These are phyloP conservation scores for Pandemis cinnamomeana DNA, from an alignment of 2,888 invertebrate species.

Conservation along the genomic window DNA sequence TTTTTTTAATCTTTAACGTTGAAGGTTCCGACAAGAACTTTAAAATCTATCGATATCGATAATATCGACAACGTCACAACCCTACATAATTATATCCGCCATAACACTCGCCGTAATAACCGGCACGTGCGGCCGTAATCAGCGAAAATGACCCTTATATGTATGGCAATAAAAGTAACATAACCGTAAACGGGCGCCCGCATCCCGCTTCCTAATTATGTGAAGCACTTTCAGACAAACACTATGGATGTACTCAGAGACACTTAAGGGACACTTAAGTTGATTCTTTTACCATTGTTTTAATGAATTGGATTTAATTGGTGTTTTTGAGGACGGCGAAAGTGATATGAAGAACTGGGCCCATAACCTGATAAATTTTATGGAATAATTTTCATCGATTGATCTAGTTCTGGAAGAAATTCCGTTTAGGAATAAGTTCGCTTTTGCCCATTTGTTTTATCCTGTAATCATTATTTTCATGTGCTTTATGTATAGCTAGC, in stretches of 20 bases:
- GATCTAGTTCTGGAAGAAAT: background rate
- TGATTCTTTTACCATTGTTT: background rate
- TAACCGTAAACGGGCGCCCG: slow-evolving; percentile 32
- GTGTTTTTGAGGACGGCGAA: background rate
- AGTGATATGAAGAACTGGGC: background rate
- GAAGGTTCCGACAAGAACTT: no score
- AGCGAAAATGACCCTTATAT: slow-evolving; percentile 40
- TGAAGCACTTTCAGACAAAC: slow-evolving; percentile 35
- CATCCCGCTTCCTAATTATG: slow-evolving; percentile 38
- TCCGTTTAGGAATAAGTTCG: no score
- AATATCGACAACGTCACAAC: slow-evolving; percentile 11
- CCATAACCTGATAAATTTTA: background rate
- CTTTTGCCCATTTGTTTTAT: no score
- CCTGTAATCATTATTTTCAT: no score
- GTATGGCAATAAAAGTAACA: slow-evolving; percentile 38
- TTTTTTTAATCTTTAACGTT: no score
- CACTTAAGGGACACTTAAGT: background rate
- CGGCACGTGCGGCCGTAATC: slow-evolving; percentile 35
- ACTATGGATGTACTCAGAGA: slow-evolving; percentile 13
- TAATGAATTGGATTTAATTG: background rate
- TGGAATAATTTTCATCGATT: background rate
- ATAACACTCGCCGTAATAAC: slow-evolving; percentile 29
- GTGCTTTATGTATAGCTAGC: no score
- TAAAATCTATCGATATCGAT: slow-evolving; percentile 11
- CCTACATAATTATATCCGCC: slow-evolving; percentile 37